Evolutionary conservation across 1,140 invertebrate species (phyloP), one percentile per base, ranked within the genome.

Genomic region (Ostrea edulis): DNA sequence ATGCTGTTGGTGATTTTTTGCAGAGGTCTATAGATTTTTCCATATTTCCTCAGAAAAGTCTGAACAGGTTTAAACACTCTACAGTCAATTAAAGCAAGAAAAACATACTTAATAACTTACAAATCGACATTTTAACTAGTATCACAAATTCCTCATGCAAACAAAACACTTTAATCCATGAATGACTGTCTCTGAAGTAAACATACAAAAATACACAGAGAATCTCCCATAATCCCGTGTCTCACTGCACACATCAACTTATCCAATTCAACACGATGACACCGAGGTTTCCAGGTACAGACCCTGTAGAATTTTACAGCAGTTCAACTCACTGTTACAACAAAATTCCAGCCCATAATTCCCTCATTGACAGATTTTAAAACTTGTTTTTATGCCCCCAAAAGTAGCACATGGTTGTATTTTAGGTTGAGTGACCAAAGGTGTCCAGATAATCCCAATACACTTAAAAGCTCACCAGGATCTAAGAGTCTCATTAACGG

Each of bases 401-500:
- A n/a, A 83, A n/a, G n/a, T 83, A 35, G 25, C n/a, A 17, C 53
- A 58, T 29, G 53, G 83, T 58, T 54, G 35, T 25, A 22, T 8
- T 35, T 35, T 54, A 54, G 20, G 17, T 77, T 77, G 84, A 85
- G 29, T 54, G n/a, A 35, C 52, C 82, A 54, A 84, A 84, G 12
- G 54, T 22, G 29, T 14, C 29, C 51, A 84, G 82, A 12, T 44
- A 53, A 84, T 84, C 52, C 82, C 82, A 53, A 35, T 84, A 84
- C 82, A 84, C 82, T 84, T 25, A 29, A 51, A 53, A 14, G 44
- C 52, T 25, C n/a, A 54, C 51, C 22, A 29, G 68, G 25, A 77
- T 25, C 68, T 12, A 35, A 29, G 68, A 14, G 25, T 29, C 68
- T 77, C 22, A 12, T 77, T 29, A 77, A 29, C 8, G 35, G 29